Evolutionary conservation across 2,888 invertebrate genomes (phyloP).

Genomic region (Chirona hameri): DNA sequence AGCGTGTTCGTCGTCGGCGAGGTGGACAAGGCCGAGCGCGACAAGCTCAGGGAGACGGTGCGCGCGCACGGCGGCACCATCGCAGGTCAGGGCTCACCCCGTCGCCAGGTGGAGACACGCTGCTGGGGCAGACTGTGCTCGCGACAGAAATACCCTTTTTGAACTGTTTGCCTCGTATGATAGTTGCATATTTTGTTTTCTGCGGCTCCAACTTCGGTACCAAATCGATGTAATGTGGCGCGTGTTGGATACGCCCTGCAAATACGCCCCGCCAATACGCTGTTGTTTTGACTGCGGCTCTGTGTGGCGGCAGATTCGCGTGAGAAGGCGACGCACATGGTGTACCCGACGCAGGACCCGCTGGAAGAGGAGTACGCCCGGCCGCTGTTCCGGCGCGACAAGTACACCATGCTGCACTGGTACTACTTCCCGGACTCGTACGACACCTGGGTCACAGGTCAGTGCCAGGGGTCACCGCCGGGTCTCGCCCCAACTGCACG

Average conservation of each 20-base stretch:
- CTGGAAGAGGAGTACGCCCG: constrained; percentile 86
- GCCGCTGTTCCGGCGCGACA: constrained; percentile 72
- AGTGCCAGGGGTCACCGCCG: no score
- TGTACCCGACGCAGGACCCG: constrained; percentile 80
- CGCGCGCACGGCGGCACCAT: constrained; percentile 79
- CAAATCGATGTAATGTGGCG: no score
- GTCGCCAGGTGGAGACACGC: no score
- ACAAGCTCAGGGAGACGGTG: constrained; percentile 65
- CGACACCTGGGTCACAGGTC: constrained; percentile 67
- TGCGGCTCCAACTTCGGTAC: no score
- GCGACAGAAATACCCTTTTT: no score
- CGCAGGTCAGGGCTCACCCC: constrained; percentile 53
- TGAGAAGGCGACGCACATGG: constrained; percentile 87
- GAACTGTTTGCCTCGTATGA: no score
- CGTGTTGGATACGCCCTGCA: no score
- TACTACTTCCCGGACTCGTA: constrained; percentile 93
- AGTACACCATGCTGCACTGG: constrained; percentile 86
- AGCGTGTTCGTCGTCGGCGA: constrained; percentile 77
- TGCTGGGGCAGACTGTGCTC: no score
- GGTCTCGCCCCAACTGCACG: no score
- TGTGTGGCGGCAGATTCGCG: constrained; percentile 76
- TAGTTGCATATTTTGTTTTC: no score
- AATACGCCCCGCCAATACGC: no score
- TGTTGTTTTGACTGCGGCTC: no score
- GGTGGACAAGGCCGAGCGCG: constrained; percentile 59